phyloP scores from a whole-genome alignment of 2,113 vertebrate species.

The Podilymbus podiceps region DNA sequence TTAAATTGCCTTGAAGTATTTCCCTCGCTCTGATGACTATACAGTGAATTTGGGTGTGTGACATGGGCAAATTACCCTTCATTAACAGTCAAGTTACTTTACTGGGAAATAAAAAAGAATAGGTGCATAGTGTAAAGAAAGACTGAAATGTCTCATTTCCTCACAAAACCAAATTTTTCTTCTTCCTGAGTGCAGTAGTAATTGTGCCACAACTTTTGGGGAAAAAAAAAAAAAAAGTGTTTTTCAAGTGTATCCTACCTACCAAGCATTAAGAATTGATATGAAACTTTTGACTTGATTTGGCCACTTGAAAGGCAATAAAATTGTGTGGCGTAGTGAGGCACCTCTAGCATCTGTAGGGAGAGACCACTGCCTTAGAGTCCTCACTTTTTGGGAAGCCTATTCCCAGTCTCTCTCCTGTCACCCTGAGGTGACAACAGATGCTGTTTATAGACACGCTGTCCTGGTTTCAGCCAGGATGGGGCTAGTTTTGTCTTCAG shows the following conservation, averaged over 20 bases:
- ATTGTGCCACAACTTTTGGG: neutral
- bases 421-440: neutral
- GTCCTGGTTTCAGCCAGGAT: no score
- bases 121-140: neutral
- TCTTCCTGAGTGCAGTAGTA: neutral
- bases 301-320: neutral
- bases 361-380: neutral
- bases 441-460: neutral
- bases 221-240: neutral
- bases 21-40: neutral
- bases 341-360: neutral
- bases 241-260: neutral
- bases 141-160: neutral
- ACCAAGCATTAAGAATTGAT: neutral
- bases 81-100: neutral
- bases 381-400: neutral
- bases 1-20: neutral
- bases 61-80: neutral
- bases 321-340: neutral
- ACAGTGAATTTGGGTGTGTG: neutral
- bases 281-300: neutral
- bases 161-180: neutral
- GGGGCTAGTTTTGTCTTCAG: no score
- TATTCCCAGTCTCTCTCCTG: neutral
- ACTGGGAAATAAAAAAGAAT: neutral